Conservation (phyloP, 2,797 vertebrate genomes). For the Corythornis leucogaster region DNA sequence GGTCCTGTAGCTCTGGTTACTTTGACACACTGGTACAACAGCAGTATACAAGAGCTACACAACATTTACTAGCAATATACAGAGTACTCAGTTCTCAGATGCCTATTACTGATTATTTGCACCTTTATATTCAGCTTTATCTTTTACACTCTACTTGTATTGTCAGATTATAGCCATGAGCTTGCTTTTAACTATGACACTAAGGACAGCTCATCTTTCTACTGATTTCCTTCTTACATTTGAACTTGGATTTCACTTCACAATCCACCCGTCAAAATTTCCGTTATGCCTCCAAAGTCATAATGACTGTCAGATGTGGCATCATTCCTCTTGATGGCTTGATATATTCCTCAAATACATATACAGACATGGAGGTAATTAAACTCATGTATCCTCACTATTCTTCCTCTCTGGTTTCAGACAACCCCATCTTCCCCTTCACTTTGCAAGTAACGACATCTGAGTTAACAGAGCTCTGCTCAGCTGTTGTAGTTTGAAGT, state of each 20-base stretch:
- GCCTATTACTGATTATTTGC: not conserved
- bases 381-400: slow-evolving; percentile 43
- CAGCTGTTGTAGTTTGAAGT: not conserved
- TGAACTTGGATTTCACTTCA: slow-evolving; percentile 15
- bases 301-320: slow-evolving; percentile 50
- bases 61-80: not conserved
- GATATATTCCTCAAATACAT: slow-evolving; percentile 35
- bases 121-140: not conserved
- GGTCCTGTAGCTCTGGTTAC: not conserved
- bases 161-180: not conserved
- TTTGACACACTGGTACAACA: not conserved
- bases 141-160: not conserved
- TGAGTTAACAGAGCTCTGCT: slow-evolving; percentile 4
- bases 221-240: not conserved
- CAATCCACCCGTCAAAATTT: slow-evolving; percentile 23
- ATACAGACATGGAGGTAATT: slow-evolving; percentile 53
- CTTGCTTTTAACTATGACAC: not conserved
- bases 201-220: not conserved
- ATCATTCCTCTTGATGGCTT: slow-evolving; percentile 40
- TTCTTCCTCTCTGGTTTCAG: slow-evolving; percentile 48
- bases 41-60: not conserved
- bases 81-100: not conserved
- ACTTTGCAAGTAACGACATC: not conserved
- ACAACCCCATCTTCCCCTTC: not conserved
- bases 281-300: slow-evolving; percentile 18